These are phyloP conservation scores for Kryptolebias ocellatus DNA, from an alignment of 2,797 vertebrate species.

Conservation along the genomic window DNA sequence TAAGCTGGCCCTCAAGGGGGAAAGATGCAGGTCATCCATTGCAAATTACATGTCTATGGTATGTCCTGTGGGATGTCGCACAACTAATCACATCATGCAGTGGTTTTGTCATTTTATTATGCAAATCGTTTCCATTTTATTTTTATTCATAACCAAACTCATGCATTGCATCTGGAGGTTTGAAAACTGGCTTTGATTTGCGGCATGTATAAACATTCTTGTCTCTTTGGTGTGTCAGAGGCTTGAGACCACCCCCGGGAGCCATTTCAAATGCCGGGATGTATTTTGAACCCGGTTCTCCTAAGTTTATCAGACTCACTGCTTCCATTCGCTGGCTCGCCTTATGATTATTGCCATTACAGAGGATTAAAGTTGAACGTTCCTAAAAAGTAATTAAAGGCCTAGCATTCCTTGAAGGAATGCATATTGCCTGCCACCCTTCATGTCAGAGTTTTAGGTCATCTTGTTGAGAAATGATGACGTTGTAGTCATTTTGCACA, in stretches of 20 bases:
- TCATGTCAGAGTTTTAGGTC: too few relatives aligned
- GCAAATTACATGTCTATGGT: slow-evolving; percentile 66
- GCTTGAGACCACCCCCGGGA: slow-evolving; percentile 64
- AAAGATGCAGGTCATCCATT: slow-evolving; percentile 69
- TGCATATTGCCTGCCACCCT: too few relatives aligned
- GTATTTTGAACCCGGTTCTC: slow-evolving; percentile 51
- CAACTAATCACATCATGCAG: slow-evolving; percentile 28
- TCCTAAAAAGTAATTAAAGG: slow-evolving; percentile 48
- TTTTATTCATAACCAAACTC: slow-evolving; percentile 24
- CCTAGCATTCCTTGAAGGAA: too few relatives aligned
- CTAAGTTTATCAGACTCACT: slow-evolving; percentile 62
- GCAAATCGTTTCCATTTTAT: slow-evolving; percentile 9
- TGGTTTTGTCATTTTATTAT: neutral
- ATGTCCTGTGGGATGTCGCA: slow-evolving; percentile 62
- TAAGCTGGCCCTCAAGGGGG: slow-evolving; percentile 60
- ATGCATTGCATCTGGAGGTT: slow-evolving; percentile 18
- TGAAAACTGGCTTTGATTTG: slow-evolving; percentile 38
- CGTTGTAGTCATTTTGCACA: too few relatives aligned
- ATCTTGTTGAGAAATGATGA: too few relatives aligned
- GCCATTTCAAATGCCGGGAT: slow-evolving; percentile 40
- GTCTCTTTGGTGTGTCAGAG: slow-evolving; percentile 36
- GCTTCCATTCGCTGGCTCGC: slow-evolving; percentile 59
- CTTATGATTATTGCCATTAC: slow-evolving; percentile 71
- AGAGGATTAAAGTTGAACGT: slow-evolving; percentile 66
- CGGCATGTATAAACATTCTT: slow-evolving; percentile 32